phyloP scores from a whole-genome alignment of 2,888 invertebrate species.

The Fragum fragum region DNA sequence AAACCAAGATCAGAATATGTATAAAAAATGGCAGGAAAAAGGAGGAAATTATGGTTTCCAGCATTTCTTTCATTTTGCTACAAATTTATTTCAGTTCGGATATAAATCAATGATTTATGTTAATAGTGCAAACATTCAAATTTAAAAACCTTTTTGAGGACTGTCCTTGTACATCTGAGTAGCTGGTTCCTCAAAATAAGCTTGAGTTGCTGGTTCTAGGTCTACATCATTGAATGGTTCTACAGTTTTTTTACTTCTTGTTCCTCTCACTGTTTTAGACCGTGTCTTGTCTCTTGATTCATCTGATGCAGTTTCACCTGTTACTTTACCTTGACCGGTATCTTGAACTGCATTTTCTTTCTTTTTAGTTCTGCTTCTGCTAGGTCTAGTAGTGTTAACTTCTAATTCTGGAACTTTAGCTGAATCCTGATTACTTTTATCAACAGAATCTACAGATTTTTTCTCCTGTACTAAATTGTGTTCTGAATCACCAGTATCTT shows the following conservation, averaged over 20 bases:
- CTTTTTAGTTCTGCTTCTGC: conserved; percentile 23
- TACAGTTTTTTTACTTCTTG: conserved; percentile 7
- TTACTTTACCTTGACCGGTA: background rate
- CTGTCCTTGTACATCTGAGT: conserved; percentile 17
- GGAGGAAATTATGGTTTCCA: too few species aligned
- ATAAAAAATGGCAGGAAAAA: too few species aligned
- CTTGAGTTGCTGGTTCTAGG: conserved; percentile 46
- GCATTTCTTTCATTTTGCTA: too few species aligned
- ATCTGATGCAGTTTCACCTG: background rate
- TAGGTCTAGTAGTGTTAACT: background rate
- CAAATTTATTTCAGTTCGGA: too few species aligned
- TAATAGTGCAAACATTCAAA: too few species aligned
- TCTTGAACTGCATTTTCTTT: background rate
- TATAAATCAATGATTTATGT: too few species aligned
- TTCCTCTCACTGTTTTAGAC: conserved; percentile 15
- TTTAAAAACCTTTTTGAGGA: background rate
- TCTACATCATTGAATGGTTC: background rate
- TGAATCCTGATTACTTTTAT: background rate
- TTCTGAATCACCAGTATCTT: conserved; percentile 4
- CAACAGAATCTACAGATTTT: background rate
- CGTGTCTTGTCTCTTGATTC: conserved; percentile 10
- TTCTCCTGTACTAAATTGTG: too few species aligned
- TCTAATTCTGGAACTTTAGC: background rate
- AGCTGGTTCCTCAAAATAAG: conserved; percentile 39
- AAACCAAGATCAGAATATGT: too few species aligned